Evolutionary conservation across 2,888 invertebrate species (phyloP).

Genomic region (Escarpia spicata): DNA sequence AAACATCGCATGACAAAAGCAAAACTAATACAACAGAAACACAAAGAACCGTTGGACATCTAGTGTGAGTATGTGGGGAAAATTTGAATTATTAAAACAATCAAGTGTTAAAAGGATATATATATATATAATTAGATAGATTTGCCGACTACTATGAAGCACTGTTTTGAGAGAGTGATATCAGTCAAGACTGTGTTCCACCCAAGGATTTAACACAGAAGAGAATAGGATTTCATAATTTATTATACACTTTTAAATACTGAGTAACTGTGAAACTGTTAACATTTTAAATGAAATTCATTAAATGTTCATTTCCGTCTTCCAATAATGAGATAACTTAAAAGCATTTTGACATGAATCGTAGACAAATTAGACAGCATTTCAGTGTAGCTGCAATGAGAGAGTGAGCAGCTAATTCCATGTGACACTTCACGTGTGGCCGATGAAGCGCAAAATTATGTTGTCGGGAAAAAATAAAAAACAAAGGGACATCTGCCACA

Average conservation of each 20-base stretch:
- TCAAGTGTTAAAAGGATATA: background rate
- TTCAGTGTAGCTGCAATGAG: background rate
- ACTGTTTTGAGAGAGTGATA: no score
- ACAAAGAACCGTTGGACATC: background rate
- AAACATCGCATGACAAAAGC: background rate
- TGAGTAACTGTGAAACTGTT: no score
- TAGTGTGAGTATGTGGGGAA: background rate
- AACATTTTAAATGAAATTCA: background rate
- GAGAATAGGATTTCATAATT: no score
- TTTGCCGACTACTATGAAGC: no score
- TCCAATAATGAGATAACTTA: background rate
- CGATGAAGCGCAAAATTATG: background rate
- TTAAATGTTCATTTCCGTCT: background rate
- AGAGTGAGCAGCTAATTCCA: background rate
- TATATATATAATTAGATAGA: no score
- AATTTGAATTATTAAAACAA: background rate
- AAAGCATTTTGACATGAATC: background rate
- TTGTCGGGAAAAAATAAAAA: background rate
- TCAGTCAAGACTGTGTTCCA: no score
- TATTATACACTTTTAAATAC: no score
- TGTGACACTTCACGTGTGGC: background rate
- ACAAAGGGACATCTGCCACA: background rate
- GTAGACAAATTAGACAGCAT: background rate
- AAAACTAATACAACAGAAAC: slow-evolving; percentile 1
- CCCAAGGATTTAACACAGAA: no score